Evolutionary conservation across 2,113 vertebrate species (phyloP), one percentile per base, ranked within the genome.

Genomic region (Chaetorhynchus papuensis): DNA sequence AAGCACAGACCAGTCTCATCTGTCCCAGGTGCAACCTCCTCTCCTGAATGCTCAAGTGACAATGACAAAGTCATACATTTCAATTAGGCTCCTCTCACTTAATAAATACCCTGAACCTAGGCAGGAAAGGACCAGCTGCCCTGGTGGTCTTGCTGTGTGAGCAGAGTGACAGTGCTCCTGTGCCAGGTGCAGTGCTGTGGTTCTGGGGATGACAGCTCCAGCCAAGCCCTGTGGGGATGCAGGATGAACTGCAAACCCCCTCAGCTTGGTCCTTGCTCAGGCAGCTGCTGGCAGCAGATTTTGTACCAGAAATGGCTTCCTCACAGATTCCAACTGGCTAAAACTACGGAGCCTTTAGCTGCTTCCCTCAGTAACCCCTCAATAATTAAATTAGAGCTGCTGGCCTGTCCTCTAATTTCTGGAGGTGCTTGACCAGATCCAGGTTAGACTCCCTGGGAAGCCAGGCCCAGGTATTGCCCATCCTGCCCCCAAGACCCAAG

Each of bases 401-500:
- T 65, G 49, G 27, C 12, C 69, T 85, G 54, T 4, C 47, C 39
- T 57, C 30, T 52, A 0, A 17, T 54, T 54, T 15, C 61, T 26
- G 70, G 37, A 69, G 66, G 15, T 60, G 57, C 37, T 24, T 37
- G 82, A 27, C 17, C 37, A 11, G 21, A 85, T 61, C 9, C 66
- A 33, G 31, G 66, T 37, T 11, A 15, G 53, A 1, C 64, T 65
- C 35, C 19, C 21, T 24, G 54, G 33, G 72, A 14, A 54, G 28
- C 5, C 76, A 42, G 50, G 5, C 0, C 2, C 60, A 35, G 64
- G 28, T 17, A 0, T 21, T 37, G 63, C 54, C 66, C 64, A 13
- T 65, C 42, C 42, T 41, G 23, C 24, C 63, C 64, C n/a, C 26
- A 11, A 17, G 68, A 42, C 5, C 54, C 0, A 0, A 35, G 21